Evolutionary conservation across 2,888 invertebrate genomes (phyloP).

Genomic region (Apodemia zela): DNA sequence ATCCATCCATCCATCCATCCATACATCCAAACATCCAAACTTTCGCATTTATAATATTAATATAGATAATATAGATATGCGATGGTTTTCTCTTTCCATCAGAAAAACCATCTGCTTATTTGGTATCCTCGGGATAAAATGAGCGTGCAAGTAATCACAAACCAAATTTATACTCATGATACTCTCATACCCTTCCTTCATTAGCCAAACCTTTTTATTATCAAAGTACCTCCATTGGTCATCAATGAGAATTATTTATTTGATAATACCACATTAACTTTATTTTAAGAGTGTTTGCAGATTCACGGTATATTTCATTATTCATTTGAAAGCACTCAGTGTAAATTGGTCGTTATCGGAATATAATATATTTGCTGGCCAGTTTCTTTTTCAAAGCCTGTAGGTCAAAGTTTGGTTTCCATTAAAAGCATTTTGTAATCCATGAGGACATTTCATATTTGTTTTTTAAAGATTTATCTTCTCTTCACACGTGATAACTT

Average conservation of each 20-base stretch:
- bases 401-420: conserved; percentile 37
- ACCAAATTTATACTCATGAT: too few relatives aligned
- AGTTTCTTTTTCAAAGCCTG: conserved; percentile 36
- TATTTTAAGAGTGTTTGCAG: background rate
- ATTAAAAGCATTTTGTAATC: conserved; percentile 42
- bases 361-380: conserved; percentile 39
- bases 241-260: background rate
- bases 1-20: too few relatives aligned
- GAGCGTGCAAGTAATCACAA: too few relatives aligned
- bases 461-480: conserved; percentile 3
- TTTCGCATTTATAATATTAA: too few relatives aligned
- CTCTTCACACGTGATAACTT: background rate
- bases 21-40: too few relatives aligned
- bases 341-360: conserved; percentile 50
- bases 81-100: too few relatives aligned
- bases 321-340: conserved; percentile 42
- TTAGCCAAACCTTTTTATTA: background rate
- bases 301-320: conserved; percentile 4
- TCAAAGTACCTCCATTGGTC: background rate
- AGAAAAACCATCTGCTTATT: too few relatives aligned
- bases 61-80: too few relatives aligned
- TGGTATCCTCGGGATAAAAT: too few relatives aligned
- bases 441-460: conserved; percentile 27
- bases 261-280: conserved; percentile 1
- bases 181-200: background rate